These are phyloP conservation scores for Meiosimyza platycephala DNA, from an alignment of 2,888 invertebrate species.

Conservation along the genomic window DNA sequence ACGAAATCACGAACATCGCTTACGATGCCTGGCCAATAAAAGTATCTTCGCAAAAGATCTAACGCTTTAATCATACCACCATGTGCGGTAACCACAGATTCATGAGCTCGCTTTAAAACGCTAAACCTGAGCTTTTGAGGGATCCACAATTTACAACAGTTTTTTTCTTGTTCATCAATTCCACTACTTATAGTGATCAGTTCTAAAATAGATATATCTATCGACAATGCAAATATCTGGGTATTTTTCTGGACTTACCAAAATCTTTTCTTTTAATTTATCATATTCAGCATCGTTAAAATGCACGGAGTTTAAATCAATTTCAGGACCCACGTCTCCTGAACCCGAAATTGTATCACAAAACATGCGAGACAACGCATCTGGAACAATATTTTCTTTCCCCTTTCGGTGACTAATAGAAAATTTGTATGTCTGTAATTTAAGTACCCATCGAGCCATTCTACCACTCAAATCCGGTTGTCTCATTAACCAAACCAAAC, in stretches of 20 bases:
- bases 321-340: background rate
- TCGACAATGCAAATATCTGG: constrained; percentile 8
- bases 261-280: background rate
- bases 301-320: background rate
- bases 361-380: background rate
- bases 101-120: background rate
- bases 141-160: background rate
- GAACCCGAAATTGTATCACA: background rate
- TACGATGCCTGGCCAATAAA: constrained; percentile 25
- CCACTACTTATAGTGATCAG: background rate
- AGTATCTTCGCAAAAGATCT: constrained; percentile 11
- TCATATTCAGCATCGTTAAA: background rate
- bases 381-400: constrained; percentile 1
- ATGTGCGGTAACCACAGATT: background rate
- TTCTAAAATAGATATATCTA: background rate
- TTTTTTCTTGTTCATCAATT: background rate
- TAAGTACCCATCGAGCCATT: constrained; percentile 28
- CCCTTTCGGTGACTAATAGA: constrained; percentile 2
- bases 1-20: constrained; percentile 7
- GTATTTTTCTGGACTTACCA: background rate
- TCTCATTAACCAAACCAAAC: constrained; percentile 39
- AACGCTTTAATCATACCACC: constrained; percentile 18
- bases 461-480: constrained; percentile 30
- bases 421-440: constrained; percentile 3
- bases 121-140: background rate